Conservation (phyloP, 2,113 vertebrate species). For the Oophaga pumilio region DNA sequence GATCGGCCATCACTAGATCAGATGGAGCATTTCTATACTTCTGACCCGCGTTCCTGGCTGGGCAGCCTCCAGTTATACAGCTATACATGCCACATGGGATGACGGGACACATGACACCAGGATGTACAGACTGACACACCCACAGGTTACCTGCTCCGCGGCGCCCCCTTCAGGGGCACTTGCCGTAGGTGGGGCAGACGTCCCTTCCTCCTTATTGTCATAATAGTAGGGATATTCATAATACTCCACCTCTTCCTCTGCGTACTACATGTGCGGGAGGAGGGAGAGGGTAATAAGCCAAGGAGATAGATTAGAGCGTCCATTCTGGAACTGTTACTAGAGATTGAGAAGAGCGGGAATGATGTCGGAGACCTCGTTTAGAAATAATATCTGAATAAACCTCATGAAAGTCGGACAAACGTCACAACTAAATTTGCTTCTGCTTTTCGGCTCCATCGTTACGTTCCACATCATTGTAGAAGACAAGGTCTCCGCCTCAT, state of each 20-base stretch:
- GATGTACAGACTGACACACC: conserved; percentile 24
- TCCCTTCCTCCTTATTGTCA: conserved; percentile 69
- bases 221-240: conserved; percentile 76
- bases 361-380: not conserved
- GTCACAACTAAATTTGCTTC: not conserved
- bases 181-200: conserved; percentile 59
- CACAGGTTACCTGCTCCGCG: conserved; percentile 62
- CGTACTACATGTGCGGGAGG: conserved; percentile 68
- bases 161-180: conserved; percentile 61
- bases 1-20: not conserved
- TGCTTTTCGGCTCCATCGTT: not conserved
- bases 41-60: not conserved
- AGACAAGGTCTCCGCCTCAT: not conserved
- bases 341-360: conserved; percentile 27
- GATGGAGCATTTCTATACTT: not conserved
- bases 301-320: conserved; percentile 39
- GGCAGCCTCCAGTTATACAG: conserved; percentile 43
- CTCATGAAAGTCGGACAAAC: not conserved
- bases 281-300: conserved; percentile 47
- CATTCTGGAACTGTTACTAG: conserved; percentile 30
- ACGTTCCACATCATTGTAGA: not conserved
- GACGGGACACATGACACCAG: conserved; percentile 44
- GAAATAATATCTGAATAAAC: not conserved
- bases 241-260: conserved; percentile 76
- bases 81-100: conserved; percentile 41